phyloP scores from a whole-genome alignment of 2,888 invertebrate genomes.

The Ichneumoninae sp. region DNA sequence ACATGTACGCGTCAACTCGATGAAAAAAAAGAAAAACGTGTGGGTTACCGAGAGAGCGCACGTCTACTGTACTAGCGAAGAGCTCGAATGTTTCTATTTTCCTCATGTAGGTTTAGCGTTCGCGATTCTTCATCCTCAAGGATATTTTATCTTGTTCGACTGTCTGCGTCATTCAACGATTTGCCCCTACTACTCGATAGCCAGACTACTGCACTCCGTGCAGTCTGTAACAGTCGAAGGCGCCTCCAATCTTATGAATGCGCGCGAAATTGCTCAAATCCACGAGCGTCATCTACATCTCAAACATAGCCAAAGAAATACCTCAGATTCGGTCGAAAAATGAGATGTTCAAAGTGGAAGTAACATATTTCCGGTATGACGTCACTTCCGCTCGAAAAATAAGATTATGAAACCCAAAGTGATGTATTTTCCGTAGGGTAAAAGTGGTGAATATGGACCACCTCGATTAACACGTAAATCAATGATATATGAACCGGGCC shows the following conservation, averaged over 20 bases:
- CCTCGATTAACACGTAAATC: too few species aligned
- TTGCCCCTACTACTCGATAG: slow-evolving; percentile 1
- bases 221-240: not conserved
- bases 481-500: too few species aligned
- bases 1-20: not conserved
- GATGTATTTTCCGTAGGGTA: too few species aligned
- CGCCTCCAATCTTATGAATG: not conserved
- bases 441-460: too few species aligned
- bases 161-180: not conserved
- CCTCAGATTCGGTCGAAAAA: not conserved
- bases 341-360: not conserved
- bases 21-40: not conserved
- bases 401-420: not conserved
- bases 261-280: not conserved
- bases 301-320: not conserved
- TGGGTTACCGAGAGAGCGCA: slow-evolving; percentile 28
- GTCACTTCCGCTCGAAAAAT: not conserved
- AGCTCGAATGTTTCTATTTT: slow-evolving; percentile 20
- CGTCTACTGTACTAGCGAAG: slow-evolving; percentile 30
- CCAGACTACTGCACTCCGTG: not conserved
- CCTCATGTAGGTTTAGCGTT: slow-evolving; percentile 42
- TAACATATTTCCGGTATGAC: not conserved
- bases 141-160: slow-evolving; percentile 36
- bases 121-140: slow-evolving; percentile 45
- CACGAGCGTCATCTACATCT: not conserved